A percentile compares a stretch with the other conserved stretches of the same genome.
Conservation (phyloP, 2,888 invertebrate species). For the Leptarthrus brevirostris region DNA sequence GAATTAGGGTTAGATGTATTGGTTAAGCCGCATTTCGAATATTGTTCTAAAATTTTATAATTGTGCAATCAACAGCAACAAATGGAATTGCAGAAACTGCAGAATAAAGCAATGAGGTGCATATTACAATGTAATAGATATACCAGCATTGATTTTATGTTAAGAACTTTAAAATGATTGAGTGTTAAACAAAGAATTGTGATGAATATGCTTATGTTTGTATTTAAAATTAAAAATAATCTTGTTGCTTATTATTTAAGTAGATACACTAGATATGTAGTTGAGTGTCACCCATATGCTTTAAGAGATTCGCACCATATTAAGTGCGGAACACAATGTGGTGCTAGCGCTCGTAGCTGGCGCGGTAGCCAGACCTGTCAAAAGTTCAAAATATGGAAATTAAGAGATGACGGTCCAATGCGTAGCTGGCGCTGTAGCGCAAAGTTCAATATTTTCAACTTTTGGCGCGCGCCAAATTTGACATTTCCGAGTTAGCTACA, state of each 20-base stretch:
- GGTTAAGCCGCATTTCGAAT: neutral
- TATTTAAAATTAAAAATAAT: neutral
- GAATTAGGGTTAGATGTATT: conserved; percentile 7
- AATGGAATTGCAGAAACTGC: neutral
- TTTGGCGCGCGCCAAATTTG: too few relatives aligned
- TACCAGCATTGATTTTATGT: neutral
- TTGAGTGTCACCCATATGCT: neutral
- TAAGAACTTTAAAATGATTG: neutral
- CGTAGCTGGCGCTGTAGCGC: too few relatives aligned
- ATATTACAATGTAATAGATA: conserved; percentile 10
- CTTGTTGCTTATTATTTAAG: neutral
- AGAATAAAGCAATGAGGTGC: conserved; percentile 3
- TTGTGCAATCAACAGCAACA: neutral
- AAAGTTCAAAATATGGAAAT: too few relatives aligned
- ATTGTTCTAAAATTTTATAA: neutral
- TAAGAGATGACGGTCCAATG: too few relatives aligned
- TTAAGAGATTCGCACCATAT: neutral
- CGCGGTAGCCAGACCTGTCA: too few relatives aligned
- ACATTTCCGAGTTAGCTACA: too few relatives aligned
- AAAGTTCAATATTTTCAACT: too few relatives aligned
- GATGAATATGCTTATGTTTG: neutral
- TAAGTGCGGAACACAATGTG: too few relatives aligned
- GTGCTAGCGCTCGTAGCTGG: too few relatives aligned
- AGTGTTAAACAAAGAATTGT: neutral
- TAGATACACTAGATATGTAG: conserved; percentile 2